Base-by-base conservation (phyloP, 2,113 vertebrate genomes). In the Sporophila hypoxantha region DNA sequence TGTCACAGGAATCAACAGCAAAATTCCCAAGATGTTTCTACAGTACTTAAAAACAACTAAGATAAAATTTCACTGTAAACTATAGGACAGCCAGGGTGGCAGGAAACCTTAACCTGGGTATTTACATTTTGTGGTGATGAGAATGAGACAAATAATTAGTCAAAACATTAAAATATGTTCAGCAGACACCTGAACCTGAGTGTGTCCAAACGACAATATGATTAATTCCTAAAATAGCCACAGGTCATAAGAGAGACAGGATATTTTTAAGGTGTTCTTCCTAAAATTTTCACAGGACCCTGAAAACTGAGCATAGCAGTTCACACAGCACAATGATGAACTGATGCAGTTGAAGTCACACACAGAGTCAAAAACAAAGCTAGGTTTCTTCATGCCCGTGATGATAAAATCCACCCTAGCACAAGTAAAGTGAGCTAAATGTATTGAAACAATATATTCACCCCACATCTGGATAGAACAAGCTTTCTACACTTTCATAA, bases 181-280 rank as follows among this genome's bases (percentile, higher is more conserved):
- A 76, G n/a, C 32, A 53, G 13, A 17, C 6, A 34, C 1, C 26
- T 65, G 55, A 57, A 34, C 21, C n/a, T 34, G 14, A 39, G 7
- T 0, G 2, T 21, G 10, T 13, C 29, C 32, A 50, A 46, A 87
- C 30, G 2, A 39, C 12, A 47, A 8, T 1, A 39, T 4, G 6
- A 42, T 18, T n/a, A 5, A 34, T 36, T 76, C 46, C 52, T 65
- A 1, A 69, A 62, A 46, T 7, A 74, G 16, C 8, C 20, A 34
- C 34, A 75, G 12, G 5, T 66, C 42, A 18, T 36, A 6, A 75
- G 7, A 69, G 37, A 37, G 12, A 37, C 12, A 37, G 37, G 37
- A 37, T 37, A 52, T 61, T 78, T 55, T 80, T 22, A 47, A 71
- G 52, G 17, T 14, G 7, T 7, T 18, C 14, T 49, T 76, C 6